Evolutionary conservation across 2,797 vertebrate genomes (phyloP).

Genomic region (Apogon hyalosoma): DNA sequence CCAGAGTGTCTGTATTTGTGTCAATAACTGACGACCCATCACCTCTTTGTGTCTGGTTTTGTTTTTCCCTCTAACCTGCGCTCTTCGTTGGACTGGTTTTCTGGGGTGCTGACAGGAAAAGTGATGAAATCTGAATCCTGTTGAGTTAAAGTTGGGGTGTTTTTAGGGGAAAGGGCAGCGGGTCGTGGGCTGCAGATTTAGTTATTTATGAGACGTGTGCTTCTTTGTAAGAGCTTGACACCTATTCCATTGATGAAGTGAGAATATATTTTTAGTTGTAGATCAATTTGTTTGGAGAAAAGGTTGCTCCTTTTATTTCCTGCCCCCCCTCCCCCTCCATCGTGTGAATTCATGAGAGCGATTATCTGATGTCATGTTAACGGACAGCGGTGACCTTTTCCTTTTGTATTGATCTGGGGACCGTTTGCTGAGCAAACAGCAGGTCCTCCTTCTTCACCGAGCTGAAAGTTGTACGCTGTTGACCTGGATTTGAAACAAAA

Average conservation of each 20-base stretch:
- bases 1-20: background rate
- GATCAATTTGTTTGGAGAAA: constrained; percentile 60
- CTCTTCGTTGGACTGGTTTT: background rate
- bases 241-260: constrained; percentile 65
- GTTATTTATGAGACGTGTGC: constrained; percentile 61
- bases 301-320: constrained; percentile 10
- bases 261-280: constrained; percentile 71
- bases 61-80: background rate
- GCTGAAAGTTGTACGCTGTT: constrained; percentile 72
- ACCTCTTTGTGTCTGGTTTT: background rate
- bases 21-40: constrained; percentile 12
- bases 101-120: background rate
- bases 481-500: constrained; percentile 80
- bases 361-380: constrained; percentile 63
- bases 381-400: constrained; percentile 43
- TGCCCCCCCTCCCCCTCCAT: constrained; percentile 4
- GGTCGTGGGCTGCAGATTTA: constrained; percentile 22
- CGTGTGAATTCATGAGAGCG: constrained; percentile 48
- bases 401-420: constrained; percentile 67
- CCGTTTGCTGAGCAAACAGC: constrained; percentile 74
- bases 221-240: constrained; percentile 51
- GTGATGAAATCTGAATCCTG: background rate
- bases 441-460: constrained; percentile 57
- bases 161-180: constrained; percentile 1
- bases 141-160: constrained; percentile 2